Conservation (phyloP, 2,888 invertebrate species). For the Dasysyrphus albostriatus region DNA sequence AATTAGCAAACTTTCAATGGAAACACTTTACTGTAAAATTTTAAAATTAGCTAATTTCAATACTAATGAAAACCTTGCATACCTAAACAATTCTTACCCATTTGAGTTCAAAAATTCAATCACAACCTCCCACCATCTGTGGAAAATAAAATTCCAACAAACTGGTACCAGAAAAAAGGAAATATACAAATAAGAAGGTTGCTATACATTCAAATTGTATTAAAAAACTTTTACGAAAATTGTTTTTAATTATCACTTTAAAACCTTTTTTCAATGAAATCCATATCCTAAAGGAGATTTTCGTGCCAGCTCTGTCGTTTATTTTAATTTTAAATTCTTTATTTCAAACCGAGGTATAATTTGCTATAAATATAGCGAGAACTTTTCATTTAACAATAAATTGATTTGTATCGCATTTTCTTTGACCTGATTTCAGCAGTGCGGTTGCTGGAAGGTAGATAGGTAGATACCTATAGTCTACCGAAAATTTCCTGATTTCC, state of each 20-base stretch:
- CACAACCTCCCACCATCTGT: no score
- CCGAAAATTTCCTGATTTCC: slow-evolving; percentile 9
- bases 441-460: not conserved
- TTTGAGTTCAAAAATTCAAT: no score
- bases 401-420: slow-evolving; percentile 14
- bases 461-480: not conserved
- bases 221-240: not conserved
- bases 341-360: not conserved
- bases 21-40: no score
- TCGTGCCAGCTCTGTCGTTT: not conserved
- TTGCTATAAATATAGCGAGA: not conserved
- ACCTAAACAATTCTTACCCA: no score
- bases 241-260: not conserved
- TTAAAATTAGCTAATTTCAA: no score
- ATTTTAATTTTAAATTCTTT: not conserved
- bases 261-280: not conserved
- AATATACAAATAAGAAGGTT: no score
- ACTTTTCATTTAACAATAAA: slow-evolving; percentile 14
- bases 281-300: not conserved
- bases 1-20: no score
- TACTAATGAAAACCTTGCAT: no score
- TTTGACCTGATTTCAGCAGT: not conserved
- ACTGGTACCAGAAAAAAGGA: no score
- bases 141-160: no score
- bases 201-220: no score